Evolutionary conservation across 2,888 invertebrate species (phyloP).

Genomic region (Lasioglossum marginatum): DNA sequence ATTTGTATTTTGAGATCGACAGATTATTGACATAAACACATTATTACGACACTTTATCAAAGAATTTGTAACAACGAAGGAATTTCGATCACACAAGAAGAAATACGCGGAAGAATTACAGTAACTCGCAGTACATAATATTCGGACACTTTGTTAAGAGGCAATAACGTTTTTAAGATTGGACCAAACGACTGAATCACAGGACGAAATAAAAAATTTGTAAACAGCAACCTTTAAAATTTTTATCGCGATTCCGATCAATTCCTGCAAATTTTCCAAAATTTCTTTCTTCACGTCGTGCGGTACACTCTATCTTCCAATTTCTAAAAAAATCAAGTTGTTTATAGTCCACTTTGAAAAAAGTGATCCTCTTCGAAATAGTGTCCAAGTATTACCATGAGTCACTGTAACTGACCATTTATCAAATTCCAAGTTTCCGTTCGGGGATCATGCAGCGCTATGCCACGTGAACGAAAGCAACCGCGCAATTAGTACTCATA

Average conservation of each 20-base stretch:
- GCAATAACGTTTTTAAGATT: background rate
- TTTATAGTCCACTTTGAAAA: background rate
- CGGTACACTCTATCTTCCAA: background rate
- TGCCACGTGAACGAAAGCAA: background rate
- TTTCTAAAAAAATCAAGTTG: background rate
- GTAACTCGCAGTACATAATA: background rate
- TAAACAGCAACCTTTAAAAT: no score
- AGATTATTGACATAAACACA: background rate
- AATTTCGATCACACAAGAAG: background rate
- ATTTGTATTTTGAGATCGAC: background rate
- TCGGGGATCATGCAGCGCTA: background rate
- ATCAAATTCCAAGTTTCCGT: conserved; percentile 3
- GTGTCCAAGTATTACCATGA: background rate
- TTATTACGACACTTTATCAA: background rate
- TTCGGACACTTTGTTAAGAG: background rate
- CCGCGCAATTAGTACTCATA: conserved; percentile 17
- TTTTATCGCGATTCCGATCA: no score
- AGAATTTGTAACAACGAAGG: background rate
- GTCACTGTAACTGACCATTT: background rate
- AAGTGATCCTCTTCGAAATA: background rate
- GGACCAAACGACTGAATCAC: background rate
- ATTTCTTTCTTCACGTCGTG: background rate
- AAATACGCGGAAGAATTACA: background rate
- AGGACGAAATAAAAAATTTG: no score
- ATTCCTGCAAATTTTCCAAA: no score